Percentiles rank a stretch among this genome's conserved stretches.
Conservation (phyloP, 2,888 invertebrate species). For the Terebella lapidaria region DNA sequence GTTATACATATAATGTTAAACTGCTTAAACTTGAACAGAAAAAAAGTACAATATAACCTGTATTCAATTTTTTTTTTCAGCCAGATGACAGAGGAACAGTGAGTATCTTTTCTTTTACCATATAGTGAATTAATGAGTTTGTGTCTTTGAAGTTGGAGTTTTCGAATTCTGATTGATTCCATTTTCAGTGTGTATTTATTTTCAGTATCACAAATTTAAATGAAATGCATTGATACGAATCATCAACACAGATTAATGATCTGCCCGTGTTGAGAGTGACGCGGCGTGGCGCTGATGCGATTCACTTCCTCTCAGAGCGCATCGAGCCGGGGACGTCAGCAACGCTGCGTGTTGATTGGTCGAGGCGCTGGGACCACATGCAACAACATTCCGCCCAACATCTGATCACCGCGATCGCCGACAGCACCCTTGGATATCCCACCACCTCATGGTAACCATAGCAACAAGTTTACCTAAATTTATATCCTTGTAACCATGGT, state of each 20-base stretch:
- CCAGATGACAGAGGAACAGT: slow-evolving; percentile 70
- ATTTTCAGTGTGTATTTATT: too few relatives aligned
- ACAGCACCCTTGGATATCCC: slow-evolving; percentile 63
- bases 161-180: too few relatives aligned
- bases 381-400: slow-evolving; percentile 90
- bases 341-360: slow-evolving; percentile 68
- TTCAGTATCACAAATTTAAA: too few relatives aligned
- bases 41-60: too few relatives aligned
- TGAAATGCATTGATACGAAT: too few relatives aligned
- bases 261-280: slow-evolving; percentile 67
- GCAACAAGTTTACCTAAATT: too few relatives aligned
- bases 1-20: too few relatives aligned
- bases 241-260: slow-evolving; percentile 62
- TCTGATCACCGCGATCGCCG: slow-evolving; percentile 73
- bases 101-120: not conserved
- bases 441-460: slow-evolving; percentile 73
- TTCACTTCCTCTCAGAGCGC: slow-evolving; percentile 66
- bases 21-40: too few relatives aligned
- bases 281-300: slow-evolving; percentile 66
- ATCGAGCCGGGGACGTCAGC: slow-evolving; percentile 64
- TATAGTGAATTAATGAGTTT: too few relatives aligned
- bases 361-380: slow-evolving; percentile 79
- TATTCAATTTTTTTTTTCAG: slow-evolving; percentile 56
- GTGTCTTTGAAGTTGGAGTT: too few relatives aligned
- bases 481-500: too few relatives aligned